Evolutionary conservation across 2,797 vertebrate genomes (phyloP), one percentile per base, ranked within the genome.

Genomic region (Pelodytes ibericus): DNA sequence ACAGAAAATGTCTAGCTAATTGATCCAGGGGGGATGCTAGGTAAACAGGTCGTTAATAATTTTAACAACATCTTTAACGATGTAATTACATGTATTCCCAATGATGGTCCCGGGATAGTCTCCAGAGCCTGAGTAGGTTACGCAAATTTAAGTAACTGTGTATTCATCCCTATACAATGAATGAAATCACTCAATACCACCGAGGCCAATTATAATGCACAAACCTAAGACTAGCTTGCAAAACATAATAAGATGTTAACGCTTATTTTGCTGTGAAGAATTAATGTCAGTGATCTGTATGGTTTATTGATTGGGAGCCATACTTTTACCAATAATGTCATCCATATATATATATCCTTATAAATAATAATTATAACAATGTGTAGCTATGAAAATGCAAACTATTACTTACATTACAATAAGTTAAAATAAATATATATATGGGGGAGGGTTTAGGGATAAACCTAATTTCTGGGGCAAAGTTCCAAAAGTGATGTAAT

Each of bases 101-200:
- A 31, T 20, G 13, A 2, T 18, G 8, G 1, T 30, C 9, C 22
- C 27, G 11, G n/a, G n/a, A 11, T 59, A 49, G 4, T 49, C 49
- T 57, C 20, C 8, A 26, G 53, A 60, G 61, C 59, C 5, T 60
- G 15, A 15, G 11, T 3, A 2, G 11, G 1, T 15, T 62, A 4
- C 25, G 18, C n/a, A 24, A 41, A 73, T 27, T 9, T 41, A 26
- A 10, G 8, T 36, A 29, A 30, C 33, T 24, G 3, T 51, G 64
- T 72, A 65, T 77, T 60, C 60, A 57, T 77, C 69, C 75, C 69
- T 15, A 2, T 22, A 41, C 51, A 20, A 9, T 15, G 10, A 57
- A 22, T 44, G 13, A 57, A 64, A 25, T 72, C 53, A 41, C 11
- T 47, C 1, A 18, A 31, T 60, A 10, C 69, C 31, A 10, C 15